These are phyloP conservation scores for Horisme vitalbata DNA, from an alignment of 2,888 invertebrate genomes.

Conservation along the genomic window DNA sequence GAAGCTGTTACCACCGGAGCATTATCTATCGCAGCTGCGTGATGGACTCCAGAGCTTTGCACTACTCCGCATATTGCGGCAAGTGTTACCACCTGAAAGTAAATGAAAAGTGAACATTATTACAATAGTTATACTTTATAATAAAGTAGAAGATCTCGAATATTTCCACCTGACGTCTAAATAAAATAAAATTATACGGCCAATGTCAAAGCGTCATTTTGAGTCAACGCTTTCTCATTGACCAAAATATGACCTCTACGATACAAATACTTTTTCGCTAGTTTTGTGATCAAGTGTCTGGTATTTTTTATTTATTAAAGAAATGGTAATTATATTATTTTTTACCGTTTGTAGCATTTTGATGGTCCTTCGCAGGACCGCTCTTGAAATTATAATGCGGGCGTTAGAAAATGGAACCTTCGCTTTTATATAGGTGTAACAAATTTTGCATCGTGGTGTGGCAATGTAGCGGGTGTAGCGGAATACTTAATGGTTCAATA, in stretches of 20 bases:
- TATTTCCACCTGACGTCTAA: too few relatives aligned
- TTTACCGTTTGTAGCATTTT: conserved; percentile 66
- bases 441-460: conserved; percentile 80
- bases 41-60: conserved; percentile 57
- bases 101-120: not conserved
- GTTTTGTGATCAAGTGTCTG: too few relatives aligned
- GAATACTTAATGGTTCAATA: conserved; percentile 80
- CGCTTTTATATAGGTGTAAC: conserved; percentile 81
- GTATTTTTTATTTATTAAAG: too few relatives aligned
- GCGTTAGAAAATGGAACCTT: conserved; percentile 69
- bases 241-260: too few relatives aligned
- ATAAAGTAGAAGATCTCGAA: not conserved
- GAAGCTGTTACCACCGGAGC: conserved; percentile 85
- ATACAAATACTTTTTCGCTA: too few relatives aligned
- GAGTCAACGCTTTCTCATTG: too few relatives aligned
- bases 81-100: conserved; percentile 57
- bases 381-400: conserved; percentile 72
- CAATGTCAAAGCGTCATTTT: too few relatives aligned
- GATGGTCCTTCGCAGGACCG: conserved; percentile 55
- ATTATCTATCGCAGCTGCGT: conserved; percentile 38
- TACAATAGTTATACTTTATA: conserved; percentile 11
- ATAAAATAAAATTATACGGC: too few relatives aligned
- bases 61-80: conserved; percentile 50
- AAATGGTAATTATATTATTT: conserved; percentile 15
- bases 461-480: conserved; percentile 69